A percentile compares a stretch with the other conserved stretches of the same genome.
Conservation (phyloP, 1,140 invertebrate species). For the Triops cancriformis region DNA sequence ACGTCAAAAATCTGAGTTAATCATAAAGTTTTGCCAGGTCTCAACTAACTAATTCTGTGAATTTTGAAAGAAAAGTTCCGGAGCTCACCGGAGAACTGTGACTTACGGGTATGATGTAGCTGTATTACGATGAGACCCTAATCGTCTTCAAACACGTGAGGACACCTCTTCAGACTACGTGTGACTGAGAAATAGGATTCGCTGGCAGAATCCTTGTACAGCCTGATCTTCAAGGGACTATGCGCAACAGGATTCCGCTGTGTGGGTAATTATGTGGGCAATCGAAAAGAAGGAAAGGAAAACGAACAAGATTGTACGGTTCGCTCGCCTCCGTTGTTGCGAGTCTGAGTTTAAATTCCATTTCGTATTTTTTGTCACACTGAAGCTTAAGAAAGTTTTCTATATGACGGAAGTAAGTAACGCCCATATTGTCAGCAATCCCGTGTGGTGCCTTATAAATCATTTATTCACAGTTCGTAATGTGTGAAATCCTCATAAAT, state of each 20-base stretch:
- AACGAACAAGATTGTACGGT: neutral
- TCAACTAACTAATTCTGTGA: no score
- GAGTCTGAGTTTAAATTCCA: neutral
- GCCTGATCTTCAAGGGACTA: neutral
- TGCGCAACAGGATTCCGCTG: neutral
- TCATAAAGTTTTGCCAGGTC: no score
- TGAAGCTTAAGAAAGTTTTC: neutral
- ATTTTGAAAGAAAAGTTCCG: no score
- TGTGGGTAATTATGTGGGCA: conserved; percentile 4
- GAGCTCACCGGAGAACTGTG: no score
- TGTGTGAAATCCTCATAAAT: no score
- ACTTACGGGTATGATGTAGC: no score
- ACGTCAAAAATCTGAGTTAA: no score
- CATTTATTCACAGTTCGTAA: no score
- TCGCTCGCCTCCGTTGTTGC: neutral
- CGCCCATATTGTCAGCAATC: no score
- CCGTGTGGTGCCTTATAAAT: no score
- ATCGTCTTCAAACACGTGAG: neutral
- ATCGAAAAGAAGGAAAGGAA: neutral
- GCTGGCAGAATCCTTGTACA: neutral
- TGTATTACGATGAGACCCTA: no score
- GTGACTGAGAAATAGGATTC: neutral
- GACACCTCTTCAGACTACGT: neutral
- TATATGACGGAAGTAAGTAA: no score
- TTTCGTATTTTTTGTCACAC: neutral